Evolutionary conservation across 2,888 invertebrate species (phyloP), one percentile per base, ranked within the genome.

Genomic region (Tetragonula carbonaria): DNA sequence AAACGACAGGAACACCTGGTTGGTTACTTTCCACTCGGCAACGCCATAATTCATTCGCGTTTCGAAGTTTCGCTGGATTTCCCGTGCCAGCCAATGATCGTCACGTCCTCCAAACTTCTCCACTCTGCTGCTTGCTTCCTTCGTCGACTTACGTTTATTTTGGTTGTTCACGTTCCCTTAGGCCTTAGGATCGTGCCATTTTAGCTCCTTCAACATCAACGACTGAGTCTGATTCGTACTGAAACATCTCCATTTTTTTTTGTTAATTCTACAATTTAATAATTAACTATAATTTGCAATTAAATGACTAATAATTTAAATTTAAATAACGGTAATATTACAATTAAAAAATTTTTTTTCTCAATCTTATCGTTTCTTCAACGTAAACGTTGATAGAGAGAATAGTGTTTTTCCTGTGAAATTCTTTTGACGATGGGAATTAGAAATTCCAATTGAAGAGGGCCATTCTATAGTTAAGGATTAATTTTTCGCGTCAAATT

Each of bases 1-100:
- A 18, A 23, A 33, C 23, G 68, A 68, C 23, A 50, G 63, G 51
- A 78, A 38, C 45, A 50, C 21, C 16, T 18, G 51, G 33, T n/a
- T 45, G 50, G 38, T 59, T 67, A 67, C 53, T 53, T n/a, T 45
- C 50, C 23, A 67, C 14, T 23, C 45, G n/a, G 53, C 16, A 38
- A 65, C 68, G 66, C 14, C 33, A 67, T 80, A 63, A 81, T 80
- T 67, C 81, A 81, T 81, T 81, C 68, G 50, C 62, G 28, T 74
- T 67, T 51, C 73, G 45, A 81, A 81, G 73, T 81, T 78, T 23
- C 16, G 50, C 33, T 21, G 8, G 53, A 72, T 80, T 81, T 73
- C 38, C 80, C 81, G 21, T 45, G 53, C 45, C 71, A 53, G 18
- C 33, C 62, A 53, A 50, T 73, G 81, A 74, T 81, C 81, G 50